Evolutionary conservation across 2,113 vertebrate species (phyloP).

Genomic region (Athene cunicularia): DNA sequence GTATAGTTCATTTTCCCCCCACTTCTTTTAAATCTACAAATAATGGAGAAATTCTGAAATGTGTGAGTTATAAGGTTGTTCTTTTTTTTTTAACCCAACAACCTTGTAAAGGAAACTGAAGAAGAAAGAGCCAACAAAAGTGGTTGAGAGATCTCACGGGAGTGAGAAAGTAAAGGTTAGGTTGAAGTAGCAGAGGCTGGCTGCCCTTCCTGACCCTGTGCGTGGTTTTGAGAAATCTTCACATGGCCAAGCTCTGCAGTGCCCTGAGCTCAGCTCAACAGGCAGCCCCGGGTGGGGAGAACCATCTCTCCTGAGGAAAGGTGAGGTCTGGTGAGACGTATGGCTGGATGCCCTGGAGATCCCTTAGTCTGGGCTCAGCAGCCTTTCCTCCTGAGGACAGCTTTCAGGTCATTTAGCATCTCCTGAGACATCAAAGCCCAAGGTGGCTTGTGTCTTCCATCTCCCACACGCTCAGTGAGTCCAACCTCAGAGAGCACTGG

Average conservation of each 20-base stretch:
- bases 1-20: neutral
- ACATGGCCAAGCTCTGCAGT: neutral
- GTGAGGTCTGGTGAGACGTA: neutral
- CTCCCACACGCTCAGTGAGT: rapidly evolving
- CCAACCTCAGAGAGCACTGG: rapidly evolving
- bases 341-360: neutral
- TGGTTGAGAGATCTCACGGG: rapidly evolving
- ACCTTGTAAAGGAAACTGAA: neutral
- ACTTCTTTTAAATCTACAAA: neutral
- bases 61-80: neutral
- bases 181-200: neutral
- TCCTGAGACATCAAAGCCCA: rapidly evolving
- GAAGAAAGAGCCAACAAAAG: neutral
- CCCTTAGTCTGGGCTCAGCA: neutral
- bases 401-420: neutral
- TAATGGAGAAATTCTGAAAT: neutral
- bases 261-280: rapidly evolving
- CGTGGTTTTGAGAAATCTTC: neutral
- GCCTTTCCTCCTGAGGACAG: neutral
- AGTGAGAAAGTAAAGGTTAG: neutral
- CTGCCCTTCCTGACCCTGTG: neutral
- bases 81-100: neutral
- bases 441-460: rapidly evolving
- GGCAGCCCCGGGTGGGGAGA: neutral
- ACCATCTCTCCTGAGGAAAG: too few species aligned